Conservation (phyloP, 2,113 vertebrate genomes). For the Sclerurus mexicanus region DNA sequence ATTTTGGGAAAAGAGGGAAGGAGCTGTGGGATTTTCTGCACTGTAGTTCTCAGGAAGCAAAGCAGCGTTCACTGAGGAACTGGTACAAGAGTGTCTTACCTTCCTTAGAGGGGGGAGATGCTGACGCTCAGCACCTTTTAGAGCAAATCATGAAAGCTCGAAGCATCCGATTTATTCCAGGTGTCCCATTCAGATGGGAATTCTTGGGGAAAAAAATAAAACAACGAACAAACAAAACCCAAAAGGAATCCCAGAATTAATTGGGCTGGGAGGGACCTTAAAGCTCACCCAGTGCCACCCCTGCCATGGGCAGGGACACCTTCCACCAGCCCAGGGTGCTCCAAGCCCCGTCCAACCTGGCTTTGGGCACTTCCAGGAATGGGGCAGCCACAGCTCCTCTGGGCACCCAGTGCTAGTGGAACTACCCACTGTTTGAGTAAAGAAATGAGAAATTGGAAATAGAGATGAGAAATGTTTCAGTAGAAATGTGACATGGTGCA, state of each 20-base stretch:
- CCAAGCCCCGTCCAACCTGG: rapidly evolving
- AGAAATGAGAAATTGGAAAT: neutral
- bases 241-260: neutral
- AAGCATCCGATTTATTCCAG: neutral
- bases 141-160: neutral
- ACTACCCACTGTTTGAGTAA: rapidly evolving
- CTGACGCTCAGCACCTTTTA: neutral
- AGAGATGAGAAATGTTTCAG: neutral
- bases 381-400: neutral
- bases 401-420: neutral
- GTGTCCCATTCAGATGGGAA: neutral
- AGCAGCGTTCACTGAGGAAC: neutral
- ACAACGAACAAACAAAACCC: neutral
- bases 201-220: neutral
- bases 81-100: neutral
- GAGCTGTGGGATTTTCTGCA: neutral
- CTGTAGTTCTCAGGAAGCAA: neutral
- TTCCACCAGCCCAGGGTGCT: rapidly evolving
- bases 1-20: neutral
- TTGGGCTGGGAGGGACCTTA: neutral
- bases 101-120: neutral
- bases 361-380: neutral
- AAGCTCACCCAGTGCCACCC: neutral
- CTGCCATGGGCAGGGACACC: neutral
- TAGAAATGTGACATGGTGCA: neutral